These are phyloP conservation scores for Takifugu flavidus DNA, from an alignment of 2,113 vertebrate genomes.

Conservation along the genomic window DNA sequence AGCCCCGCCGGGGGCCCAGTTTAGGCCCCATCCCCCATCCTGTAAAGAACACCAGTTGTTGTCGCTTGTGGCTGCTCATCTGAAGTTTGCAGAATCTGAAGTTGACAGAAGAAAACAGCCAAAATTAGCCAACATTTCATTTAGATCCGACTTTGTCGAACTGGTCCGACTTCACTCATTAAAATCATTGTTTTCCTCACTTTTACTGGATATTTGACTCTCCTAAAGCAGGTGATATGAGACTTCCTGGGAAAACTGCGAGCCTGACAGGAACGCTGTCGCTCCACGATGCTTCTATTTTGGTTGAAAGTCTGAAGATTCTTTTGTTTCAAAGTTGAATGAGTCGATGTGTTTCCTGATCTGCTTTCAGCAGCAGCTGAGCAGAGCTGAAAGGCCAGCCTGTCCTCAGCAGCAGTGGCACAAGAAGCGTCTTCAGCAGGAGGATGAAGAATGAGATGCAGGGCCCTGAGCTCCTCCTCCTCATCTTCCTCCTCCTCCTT, in stretches of 20 bases:
- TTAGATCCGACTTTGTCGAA: no score
- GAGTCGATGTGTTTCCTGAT: slow-evolving; percentile 19
- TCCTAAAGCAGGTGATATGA: no score
- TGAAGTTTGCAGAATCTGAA: no score
- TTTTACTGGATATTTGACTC: no score
- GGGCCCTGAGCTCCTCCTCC: neutral
- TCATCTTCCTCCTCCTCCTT: neutral
- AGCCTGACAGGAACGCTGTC: neutral
- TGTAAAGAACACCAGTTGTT: neutral
- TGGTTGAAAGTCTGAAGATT: slow-evolving; percentile 4
- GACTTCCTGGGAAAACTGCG: neutral
- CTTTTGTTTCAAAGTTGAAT: slow-evolving; percentile 11
- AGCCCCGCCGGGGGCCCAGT: neutral
- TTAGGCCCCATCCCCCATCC: no score
- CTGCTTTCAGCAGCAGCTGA: slow-evolving; percentile 18
- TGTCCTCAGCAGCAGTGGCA: slow-evolving; percentile 6
- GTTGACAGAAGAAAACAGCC: neutral
- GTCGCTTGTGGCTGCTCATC: no score
- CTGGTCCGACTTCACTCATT: no score
- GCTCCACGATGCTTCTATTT: neutral
- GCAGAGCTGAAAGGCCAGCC: slow-evolving; percentile 14
- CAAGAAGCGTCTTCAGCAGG: slow-evolving; percentile 10
- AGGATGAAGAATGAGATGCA: neutral
- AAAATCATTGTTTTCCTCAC: no score
- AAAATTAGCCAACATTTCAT: no score